Base-by-base conservation (phyloP, 2,888 invertebrate genomes). In the Drymonia ruficornis region DNA sequence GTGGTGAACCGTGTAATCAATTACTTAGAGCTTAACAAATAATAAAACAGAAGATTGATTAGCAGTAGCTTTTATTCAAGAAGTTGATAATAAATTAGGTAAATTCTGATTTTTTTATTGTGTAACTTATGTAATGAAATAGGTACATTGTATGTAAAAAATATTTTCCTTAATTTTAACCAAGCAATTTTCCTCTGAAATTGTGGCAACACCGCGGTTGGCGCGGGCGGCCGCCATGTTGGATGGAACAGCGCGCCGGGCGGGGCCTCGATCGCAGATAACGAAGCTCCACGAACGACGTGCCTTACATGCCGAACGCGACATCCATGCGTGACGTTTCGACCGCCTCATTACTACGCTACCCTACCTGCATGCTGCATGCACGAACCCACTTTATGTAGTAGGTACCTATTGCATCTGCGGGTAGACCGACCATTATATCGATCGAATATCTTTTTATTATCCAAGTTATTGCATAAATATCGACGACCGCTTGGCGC, bases 241-340 rank as follows among this genome's bases (percentile, higher is more conserved):
- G 72, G 62, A 65, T 59, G 69, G 66, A 63, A 59, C 58, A 53
- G 65, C 63, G 63, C 61, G 56, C 53, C 67, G 79, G 82, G 84
- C 84, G 81, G 80, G 74, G 76, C 81, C 75, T 76, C 68, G 85
- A 84, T 84, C 72, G 57, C 81, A 85, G 91, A 90, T 91, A 91
- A 87, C 83, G 80, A 85, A 85, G 81, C 86, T 81, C 81, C 59
- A 63, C 69, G 70, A 60, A 53, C 61, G 53, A 43, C 43, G 47
- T 42, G 44, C 47, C 49, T 55, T 48, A 36, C 55, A 62, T 58
- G 63, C 61, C 61, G 53, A 56, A 57, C 62, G 53, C 47, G 11
- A 18, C 47, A 16, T 47, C 12, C 15, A 18, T 18, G 31, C n/a
- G 12, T 18, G 31, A 16, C 34, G 12, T 15, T 46, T 12, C 34